Evolutionary conservation across 2,113 vertebrate genomes (phyloP).

Genomic region (Ophthalmolycus amberensis): DNA sequence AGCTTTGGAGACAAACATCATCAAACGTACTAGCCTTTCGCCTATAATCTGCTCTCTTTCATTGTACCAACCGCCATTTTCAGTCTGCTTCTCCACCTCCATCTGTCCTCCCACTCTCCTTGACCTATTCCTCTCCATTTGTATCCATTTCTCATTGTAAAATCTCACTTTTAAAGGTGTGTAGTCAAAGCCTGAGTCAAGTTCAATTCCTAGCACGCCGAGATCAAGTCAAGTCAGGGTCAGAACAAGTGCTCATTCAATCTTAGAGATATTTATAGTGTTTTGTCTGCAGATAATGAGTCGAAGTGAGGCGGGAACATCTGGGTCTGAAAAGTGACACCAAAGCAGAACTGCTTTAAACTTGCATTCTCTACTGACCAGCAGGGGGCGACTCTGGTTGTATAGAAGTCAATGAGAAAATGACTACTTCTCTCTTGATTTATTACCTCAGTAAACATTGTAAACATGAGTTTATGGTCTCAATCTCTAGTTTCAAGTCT

Average conservation of each 20-base stretch:
- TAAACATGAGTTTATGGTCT: too few species aligned
- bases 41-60: constrained; percentile 1
- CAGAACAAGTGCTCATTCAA: not conserved
- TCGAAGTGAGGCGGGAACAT: too few species aligned
- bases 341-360: too few species aligned
- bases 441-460: too few species aligned
- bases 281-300: not conserved
- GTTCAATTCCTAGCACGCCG: too few species aligned
- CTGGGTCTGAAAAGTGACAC: too few species aligned
- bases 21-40: not conserved
- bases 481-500: too few species aligned
- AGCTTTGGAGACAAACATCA: constrained; percentile 41
- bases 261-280: not conserved
- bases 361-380: too few species aligned
- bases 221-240: not conserved
- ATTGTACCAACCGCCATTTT: not conserved
- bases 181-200: not conserved
- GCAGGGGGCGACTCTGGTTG: too few species aligned
- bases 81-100: not conserved
- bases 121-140: not conserved
- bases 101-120: constrained; percentile 17
- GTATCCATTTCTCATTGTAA: not conserved
- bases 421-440: too few species aligned
- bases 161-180: not conserved
- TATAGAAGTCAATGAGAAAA: too few species aligned